Percentiles rank a stretch among this genome's conserved stretches.
Conservation (phyloP, 2,113 vertebrate species). For the Boulengeromyrus knoepffleri region DNA sequence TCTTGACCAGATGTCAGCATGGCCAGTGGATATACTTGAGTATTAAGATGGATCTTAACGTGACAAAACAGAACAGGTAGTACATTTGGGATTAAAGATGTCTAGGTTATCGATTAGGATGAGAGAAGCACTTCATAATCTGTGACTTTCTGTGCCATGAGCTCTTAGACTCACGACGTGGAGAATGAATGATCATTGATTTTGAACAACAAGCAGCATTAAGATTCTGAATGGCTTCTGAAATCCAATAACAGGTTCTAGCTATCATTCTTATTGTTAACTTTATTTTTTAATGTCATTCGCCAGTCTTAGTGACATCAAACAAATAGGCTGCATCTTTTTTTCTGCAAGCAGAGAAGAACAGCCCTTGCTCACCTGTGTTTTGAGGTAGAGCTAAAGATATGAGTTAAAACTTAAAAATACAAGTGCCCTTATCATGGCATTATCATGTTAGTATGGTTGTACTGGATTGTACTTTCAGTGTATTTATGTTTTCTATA, state of each 20-base stretch:
- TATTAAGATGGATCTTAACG: not conserved
- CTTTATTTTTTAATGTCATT: not conserved
- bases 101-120: constrained; percentile 3
- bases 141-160: not conserved
- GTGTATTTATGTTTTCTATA: not conserved
- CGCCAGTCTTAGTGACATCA: not conserved
- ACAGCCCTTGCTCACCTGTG: not conserved
- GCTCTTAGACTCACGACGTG: not conserved
- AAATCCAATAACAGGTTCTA: constrained; percentile 5
- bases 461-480: not conserved
- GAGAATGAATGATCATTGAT: constrained; percentile 11
- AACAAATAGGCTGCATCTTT: not conserved
- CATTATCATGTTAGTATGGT: not conserved
- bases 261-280: constrained; percentile 1
- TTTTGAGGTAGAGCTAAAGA: not conserved
- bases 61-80: not conserved
- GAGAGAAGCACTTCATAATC: constrained; percentile 12
- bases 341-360: not conserved
- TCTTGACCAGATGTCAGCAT: not conserved
- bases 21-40: not conserved
- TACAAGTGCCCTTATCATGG: not conserved
- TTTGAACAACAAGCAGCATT: not conserved
- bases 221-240: not conserved
- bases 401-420: not conserved
- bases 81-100: constrained; percentile 12